Base-by-base conservation (phyloP, 1,140 invertebrate genomes). In the Neotoxoptera formosana region DNA sequence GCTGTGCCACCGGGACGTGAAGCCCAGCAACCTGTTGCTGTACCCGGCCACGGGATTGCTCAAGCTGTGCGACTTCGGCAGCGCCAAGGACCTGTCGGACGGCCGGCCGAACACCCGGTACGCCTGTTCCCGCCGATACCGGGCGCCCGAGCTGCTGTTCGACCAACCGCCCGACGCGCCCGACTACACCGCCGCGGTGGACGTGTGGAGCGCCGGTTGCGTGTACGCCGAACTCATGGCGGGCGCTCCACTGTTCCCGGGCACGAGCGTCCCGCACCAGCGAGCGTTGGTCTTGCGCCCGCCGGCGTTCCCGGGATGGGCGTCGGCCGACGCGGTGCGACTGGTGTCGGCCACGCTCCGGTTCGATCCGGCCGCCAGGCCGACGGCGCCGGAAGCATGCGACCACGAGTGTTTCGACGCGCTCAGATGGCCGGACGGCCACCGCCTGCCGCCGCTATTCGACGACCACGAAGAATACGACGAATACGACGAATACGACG, bases 131-230 rank as follows among this genome's bases (percentile, higher is more conserved):
- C 51, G 89, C 6, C 56, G 30, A 1, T 90, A 90, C 41, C 34
- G 89, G 21, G 89, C 89, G 23, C 89, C 89, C 7, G 89, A 90
- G 30, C 56, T 90, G 53, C 41, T 90, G 34, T 90, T 67, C 53
- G 89, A 34, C 34, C 34, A 36, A 41, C 9, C 41, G 23, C 14
- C 25, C 25, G 84, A 6, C 23, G 25, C 56, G 51, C 20, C 48
- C 30, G 34, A 45, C 25, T 90, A 90, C 36, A 90, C 89, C 9
- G 14, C 14, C n/a, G 89, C 89, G 25, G 56, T 90, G 36, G 89
- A 90, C 89, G 53, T 90, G 56, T 90, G 89, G 89, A 90, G 89
- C 53, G 89, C 89, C 21, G 89, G 89, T n/a, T 90, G 89, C 25
- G 89, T 90, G 9, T 90, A 90, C 89, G 89, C 89, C 34, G 89